Conservation (phyloP, 2,888 invertebrate genomes). For the Oligia strigilis region DNA sequence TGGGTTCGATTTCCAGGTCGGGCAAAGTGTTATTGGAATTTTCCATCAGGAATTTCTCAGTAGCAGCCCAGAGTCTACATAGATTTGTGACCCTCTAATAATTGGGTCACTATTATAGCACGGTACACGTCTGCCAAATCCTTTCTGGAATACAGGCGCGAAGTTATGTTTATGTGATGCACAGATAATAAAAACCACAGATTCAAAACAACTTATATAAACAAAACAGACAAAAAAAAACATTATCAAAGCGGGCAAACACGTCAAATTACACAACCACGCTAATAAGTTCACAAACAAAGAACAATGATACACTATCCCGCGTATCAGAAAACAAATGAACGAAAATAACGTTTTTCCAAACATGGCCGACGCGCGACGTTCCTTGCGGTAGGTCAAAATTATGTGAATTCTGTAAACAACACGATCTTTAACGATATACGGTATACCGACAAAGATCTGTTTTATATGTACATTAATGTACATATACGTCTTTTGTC, state of each 20-base stretch:
- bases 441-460: slow-evolving; percentile 74
- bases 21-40: background rate
- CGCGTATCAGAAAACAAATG: slow-evolving; percentile 74
- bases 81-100: background rate
- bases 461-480: slow-evolving; percentile 55
- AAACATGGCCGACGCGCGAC: slow-evolving; percentile 47
- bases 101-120: background rate
- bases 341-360: slow-evolving; percentile 62
- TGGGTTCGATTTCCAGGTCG: background rate
- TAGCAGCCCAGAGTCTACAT: background rate
- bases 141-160: background rate
- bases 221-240: slow-evolving; percentile 16
- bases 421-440: slow-evolving; percentile 75
- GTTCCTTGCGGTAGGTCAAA: slow-evolving; percentile 81
- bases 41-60: background rate
- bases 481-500: slow-evolving; percentile 33
- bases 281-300: slow-evolving; percentile 63
- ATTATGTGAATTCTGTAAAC: slow-evolving; percentile 76
- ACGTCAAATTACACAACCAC: slow-evolving; percentile 29
- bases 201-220: background rate
- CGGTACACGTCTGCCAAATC: background rate
- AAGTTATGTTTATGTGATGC: background rate
- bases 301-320: slow-evolving; percentile 71
- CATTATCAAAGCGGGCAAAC: slow-evolving; percentile 19
- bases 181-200: slow-evolving; percentile 2